A percentile compares a stretch with the other conserved stretches of the same genome.
Evolutionary conservation across 2,113 vertebrate genomes (phyloP).

Genomic region (Morone chrysops): DNA sequence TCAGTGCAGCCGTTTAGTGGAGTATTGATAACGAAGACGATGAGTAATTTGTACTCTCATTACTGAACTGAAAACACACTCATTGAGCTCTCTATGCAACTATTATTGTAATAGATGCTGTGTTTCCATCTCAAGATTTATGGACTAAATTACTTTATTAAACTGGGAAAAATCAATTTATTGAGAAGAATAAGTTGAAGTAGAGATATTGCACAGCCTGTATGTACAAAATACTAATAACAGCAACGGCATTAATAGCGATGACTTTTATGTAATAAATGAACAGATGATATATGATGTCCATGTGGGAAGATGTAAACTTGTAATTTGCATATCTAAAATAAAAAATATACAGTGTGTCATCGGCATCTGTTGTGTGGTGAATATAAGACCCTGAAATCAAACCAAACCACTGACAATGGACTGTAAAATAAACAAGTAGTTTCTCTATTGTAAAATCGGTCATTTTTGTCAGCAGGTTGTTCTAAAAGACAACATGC

Average conservation of each 20-base stretch:
- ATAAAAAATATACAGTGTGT: conserved; percentile 17
- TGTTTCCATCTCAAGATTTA: conserved; percentile 16
- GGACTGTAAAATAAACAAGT: neutral
- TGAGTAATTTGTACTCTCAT: conserved; percentile 18
- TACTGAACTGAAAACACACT: conserved; percentile 16
- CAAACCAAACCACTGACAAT: conserved; percentile 13
- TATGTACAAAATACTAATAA: conserved; percentile 7
- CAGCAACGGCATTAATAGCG: conserved; percentile 1
- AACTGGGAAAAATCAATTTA: neutral
- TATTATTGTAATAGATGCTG: neutral
- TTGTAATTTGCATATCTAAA: conserved; percentile 35
- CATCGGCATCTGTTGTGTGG: conserved; percentile 37
- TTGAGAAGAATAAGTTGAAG: neutral
- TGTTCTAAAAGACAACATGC: neutral
- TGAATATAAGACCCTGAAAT: conserved; percentile 20
- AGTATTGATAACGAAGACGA: conserved; percentile 9
- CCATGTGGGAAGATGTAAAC: conserved; percentile 40
- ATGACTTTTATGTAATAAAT: conserved; percentile 33
- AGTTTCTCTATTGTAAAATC: neutral
- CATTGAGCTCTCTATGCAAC: conserved; percentile 1
- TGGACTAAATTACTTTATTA: conserved; percentile 6
- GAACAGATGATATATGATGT: conserved; percentile 47
- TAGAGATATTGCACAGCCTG: neutral
- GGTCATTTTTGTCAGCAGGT: neutral
- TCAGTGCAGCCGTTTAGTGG: neutral